Conservation (phyloP, 1,140 invertebrate genomes). For the Onthophagus taurus region DNA sequence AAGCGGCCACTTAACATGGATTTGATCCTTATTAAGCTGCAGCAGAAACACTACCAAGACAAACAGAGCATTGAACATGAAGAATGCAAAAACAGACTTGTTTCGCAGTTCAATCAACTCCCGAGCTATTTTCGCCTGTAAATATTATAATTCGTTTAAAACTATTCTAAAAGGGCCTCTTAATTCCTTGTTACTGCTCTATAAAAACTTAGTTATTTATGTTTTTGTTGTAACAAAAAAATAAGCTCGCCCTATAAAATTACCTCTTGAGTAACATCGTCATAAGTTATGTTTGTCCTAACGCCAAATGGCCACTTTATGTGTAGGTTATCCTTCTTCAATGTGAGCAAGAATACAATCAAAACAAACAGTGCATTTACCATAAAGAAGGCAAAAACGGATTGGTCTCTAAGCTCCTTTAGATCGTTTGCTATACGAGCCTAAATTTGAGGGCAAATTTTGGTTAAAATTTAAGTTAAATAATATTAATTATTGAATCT, state of each 20-base stretch:
- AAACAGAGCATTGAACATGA: slow-evolving; percentile 99
- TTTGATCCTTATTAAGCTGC: slow-evolving; percentile 94
- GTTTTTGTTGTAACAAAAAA: slow-evolving; percentile 11
- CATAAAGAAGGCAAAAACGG: slow-evolving; percentile 96
- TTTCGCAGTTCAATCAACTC: slow-evolving; percentile 90
- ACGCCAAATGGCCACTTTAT: slow-evolving; percentile 90
- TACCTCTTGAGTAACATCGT: slow-evolving; percentile 81
- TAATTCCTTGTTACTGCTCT: slow-evolving; percentile 23
- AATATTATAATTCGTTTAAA: slow-evolving; percentile 39
- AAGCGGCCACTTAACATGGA: slow-evolving; percentile 90
- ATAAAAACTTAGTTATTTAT: not conserved
- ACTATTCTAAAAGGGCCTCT: slow-evolving; percentile 21
- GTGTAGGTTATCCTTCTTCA: slow-evolving; percentile 90
- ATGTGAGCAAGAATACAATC: slow-evolving; percentile 93
- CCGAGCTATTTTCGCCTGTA: slow-evolving; percentile 74
- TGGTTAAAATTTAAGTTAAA: not conserved
- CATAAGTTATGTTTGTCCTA: slow-evolving; percentile 87
- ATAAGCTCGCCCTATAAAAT: slow-evolving; percentile 38
- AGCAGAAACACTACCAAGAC: slow-evolving; percentile 96
- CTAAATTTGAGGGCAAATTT: slow-evolving; percentile 46
- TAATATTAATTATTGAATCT: too few relatives aligned
- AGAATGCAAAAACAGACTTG: slow-evolving; percentile 95
- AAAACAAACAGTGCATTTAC: slow-evolving; percentile 95
- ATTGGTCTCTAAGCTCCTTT: slow-evolving; percentile 85
- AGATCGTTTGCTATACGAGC: slow-evolving; percentile 81